Evolutionary conservation across 2,113 vertebrate genomes (phyloP).

Genomic region (Oophaga pumilio): DNA sequence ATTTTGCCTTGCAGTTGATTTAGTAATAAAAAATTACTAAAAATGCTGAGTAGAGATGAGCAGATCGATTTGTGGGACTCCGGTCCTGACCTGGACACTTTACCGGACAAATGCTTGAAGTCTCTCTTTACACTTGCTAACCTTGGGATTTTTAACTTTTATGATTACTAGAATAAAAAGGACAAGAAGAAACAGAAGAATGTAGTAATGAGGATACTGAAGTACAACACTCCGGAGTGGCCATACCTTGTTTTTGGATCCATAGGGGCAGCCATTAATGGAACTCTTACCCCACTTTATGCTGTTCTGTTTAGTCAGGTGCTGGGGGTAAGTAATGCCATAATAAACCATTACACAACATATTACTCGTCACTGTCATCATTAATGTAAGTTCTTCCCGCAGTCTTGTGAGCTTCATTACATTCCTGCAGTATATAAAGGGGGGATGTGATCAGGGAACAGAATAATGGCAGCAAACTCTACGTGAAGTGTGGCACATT

Average conservation of each 20-base stretch:
- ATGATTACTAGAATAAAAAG: neutral
- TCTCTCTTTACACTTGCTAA: neutral
- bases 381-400: no score
- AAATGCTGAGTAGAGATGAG: no score
- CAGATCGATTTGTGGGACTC: no score
- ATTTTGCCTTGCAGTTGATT: neutral
- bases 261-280: conserved; percentile 86
- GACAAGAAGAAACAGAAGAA: conserved; percentile 75
- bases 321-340: conserved; percentile 80
- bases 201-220: conserved; percentile 84
- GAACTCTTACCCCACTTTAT: conserved; percentile 88
- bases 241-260: conserved; percentile 90
- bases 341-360: neutral
- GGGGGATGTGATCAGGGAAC: neutral
- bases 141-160: neutral
- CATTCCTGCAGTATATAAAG: no score
- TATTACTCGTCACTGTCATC: neutral
- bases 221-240: conserved; percentile 91
- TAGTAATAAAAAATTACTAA: neutral
- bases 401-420: no score
- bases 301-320: conserved; percentile 93
- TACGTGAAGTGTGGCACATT: neutral
- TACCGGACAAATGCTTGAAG: no score
- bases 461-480: neutral
- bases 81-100: no score